Evolutionary conservation across 1,140 invertebrate species (phyloP), one percentile per base, ranked within the genome.

Genomic region (Plectrocnemia conspersa): DNA sequence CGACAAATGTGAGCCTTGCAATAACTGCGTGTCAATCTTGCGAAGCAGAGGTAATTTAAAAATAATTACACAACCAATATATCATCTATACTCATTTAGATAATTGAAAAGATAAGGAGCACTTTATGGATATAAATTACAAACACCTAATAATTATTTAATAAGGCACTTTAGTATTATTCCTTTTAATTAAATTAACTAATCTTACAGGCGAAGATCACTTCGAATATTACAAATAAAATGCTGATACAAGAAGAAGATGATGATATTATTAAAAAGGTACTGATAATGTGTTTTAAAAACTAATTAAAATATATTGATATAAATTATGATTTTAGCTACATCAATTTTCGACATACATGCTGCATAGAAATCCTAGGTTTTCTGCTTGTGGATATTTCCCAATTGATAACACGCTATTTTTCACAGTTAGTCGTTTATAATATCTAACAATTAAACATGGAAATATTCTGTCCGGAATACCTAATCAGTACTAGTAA

Each of bases 311-410:
- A 27, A 27, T 47, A 7, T 15, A 45, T 45, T 45, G 15, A 41
- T 41, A 11, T 21, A 32, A 36, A 38, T 50, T 38, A 11, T 3
- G 27, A 50, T 25, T 15, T 50, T 18, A 50, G 47, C 25, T 50
- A 16, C 47, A 50, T 50, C 47, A 50, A 7, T 50, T 50, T 38
- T 50, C 47, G 16, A 50, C 47, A 11, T 50, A 50, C 27, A 18
- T 50, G 13, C 18, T 50, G 21, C 47, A 50, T 38, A 35, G 47
- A 23, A 38, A 25, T 38, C 47, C 47, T 5, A 36, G 40, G 19
- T 50, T 50, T 50, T 50, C 47, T 9, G 47, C 47, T 11, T 50
- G 47, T 16, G 47, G 47, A 1, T 25, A 38, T 38, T 50, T 50
- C 18, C 33, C 33, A 24, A 25, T 50, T 2, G 47, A 50, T 25